Evolutionary conservation across 2,797 vertebrate species (phyloP).

Genomic region (Micrastur ruficollis): DNA sequence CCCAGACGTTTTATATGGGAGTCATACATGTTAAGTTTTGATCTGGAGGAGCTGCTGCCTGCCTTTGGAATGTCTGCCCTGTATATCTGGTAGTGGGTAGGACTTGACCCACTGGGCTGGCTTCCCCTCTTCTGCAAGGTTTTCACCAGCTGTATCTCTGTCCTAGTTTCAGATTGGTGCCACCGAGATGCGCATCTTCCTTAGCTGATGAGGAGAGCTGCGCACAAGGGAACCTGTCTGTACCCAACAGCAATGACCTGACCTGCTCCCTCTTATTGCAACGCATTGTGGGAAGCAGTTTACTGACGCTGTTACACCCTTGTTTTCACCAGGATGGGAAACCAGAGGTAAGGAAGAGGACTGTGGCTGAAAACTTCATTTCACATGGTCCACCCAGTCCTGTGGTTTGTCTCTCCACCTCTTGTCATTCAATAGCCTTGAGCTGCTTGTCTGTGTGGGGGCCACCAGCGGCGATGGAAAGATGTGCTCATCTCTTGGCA

Average conservation of each 20-base stretch:
- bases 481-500: background rate
- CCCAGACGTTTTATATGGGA: background rate
- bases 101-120: background rate
- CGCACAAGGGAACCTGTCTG: background rate
- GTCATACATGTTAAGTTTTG: background rate
- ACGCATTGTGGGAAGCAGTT: rapidly evolving
- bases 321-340: background rate
- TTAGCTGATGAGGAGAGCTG: background rate
- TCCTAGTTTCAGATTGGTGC: background rate
- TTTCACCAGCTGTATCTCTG: background rate
- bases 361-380: background rate
- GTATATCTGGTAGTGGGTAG: background rate
- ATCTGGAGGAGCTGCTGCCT: background rate
- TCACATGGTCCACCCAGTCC: background rate
- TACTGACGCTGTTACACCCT: background rate
- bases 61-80: background rate
- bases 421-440: background rate
- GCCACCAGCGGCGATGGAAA: background rate
- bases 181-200: background rate
- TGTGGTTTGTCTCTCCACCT: background rate
- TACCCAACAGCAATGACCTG: background rate
- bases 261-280: background rate
- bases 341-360: background rate
- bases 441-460: background rate
- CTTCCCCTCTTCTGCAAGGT: background rate